Percentiles rank a stretch among this genome's conserved stretches.
These are phyloP conservation scores for Palloptera scutellata DNA, from an alignment of 2,888 invertebrate species.

Conservation along the genomic window DNA sequence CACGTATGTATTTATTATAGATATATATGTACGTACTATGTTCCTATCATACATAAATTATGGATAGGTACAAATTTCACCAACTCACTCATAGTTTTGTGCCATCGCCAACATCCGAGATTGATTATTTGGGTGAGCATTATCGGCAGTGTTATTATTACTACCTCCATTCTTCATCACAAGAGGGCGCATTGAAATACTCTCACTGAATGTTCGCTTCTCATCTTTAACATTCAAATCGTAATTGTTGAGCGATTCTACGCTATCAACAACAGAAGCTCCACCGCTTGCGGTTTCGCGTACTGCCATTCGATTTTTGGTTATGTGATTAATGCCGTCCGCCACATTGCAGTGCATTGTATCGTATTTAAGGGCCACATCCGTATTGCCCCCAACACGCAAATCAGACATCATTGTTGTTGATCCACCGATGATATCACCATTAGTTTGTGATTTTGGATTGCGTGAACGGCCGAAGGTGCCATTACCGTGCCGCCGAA, in stretches of 20 bases:
- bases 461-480: slow-evolving; percentile 53
- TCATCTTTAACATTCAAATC: slow-evolving; percentile 48
- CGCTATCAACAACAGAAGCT: slow-evolving; percentile 39
- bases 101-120: slow-evolving; percentile 38
- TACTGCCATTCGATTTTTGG: slow-evolving; percentile 60
- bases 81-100: slow-evolving; percentile 59
- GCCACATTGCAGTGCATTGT: slow-evolving; percentile 58
- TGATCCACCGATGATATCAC: slow-evolving; percentile 35
- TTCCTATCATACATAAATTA: neutral
- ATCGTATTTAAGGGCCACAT: slow-evolving; percentile 51
- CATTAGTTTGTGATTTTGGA: slow-evolving; percentile 53
- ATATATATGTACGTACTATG: slow-evolving; percentile 17
- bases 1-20: too few relatives aligned
- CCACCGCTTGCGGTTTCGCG: slow-evolving; percentile 48
- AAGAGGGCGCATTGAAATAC: slow-evolving; percentile 73
- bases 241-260: slow-evolving; percentile 21
- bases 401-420: slow-evolving; percentile 14
- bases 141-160: slow-evolving; percentile 40
- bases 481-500: slow-evolving; percentile 75
- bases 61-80: neutral
- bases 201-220: slow-evolving; percentile 67
- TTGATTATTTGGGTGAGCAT: slow-evolving; percentile 40
- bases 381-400: neutral
- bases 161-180: slow-evolving; percentile 53
- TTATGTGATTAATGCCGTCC: slow-evolving; percentile 63